Percentiles rank a stretch among this genome's conserved stretches.
These are phyloP conservation scores for Sebastes alutus DNA, from an alignment of 2,797 vertebrate species.

Conservation along the genomic window DNA sequence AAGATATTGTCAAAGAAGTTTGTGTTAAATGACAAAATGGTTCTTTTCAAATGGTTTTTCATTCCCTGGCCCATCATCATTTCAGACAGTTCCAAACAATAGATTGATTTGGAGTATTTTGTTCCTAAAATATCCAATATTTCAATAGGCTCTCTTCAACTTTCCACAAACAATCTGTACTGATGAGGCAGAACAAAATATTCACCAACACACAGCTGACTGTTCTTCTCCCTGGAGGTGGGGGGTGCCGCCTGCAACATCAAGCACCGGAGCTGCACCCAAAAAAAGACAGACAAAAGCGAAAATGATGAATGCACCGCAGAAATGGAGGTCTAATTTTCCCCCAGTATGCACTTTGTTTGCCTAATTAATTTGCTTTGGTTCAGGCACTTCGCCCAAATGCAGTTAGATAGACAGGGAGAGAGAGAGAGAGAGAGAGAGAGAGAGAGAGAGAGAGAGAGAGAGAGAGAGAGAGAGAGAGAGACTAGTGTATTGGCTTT, in stretches of 20 bases:
- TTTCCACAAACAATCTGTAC: slow-evolving; percentile 34
- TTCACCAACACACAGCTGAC: slow-evolving; percentile 27
- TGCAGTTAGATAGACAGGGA: slow-evolving; percentile 35
- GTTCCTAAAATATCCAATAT: slow-evolving; percentile 27
- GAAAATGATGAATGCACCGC: slow-evolving; percentile 62
- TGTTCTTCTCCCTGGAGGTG: slow-evolving; percentile 32
- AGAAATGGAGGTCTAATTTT: slow-evolving; percentile 66
- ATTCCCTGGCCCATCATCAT: background rate
- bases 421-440: background rate
- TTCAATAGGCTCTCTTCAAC: slow-evolving; percentile 15
- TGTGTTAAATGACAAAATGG: background rate
- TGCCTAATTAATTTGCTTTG: slow-evolving; percentile 77
- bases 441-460: background rate
- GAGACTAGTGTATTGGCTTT: background rate
- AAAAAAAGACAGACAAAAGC: slow-evolving; percentile 42
- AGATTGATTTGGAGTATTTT: background rate
- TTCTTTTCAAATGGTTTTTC: slow-evolving; percentile 4
- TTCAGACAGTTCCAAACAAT: slow-evolving; percentile 19
- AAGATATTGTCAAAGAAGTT: background rate
- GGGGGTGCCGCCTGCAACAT: slow-evolving; percentile 35
- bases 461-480: background rate
- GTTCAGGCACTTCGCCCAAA: slow-evolving; percentile 64
- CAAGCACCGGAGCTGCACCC: slow-evolving; percentile 32
- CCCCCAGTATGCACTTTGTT: slow-evolving; percentile 72
- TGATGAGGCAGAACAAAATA: slow-evolving; percentile 62